A percentile compares a stretch with the other conserved stretches of the same genome.
These are phyloP conservation scores for Cordilura impudica DNA, from an alignment of 2,888 invertebrate genomes.

Conservation along the genomic window DNA sequence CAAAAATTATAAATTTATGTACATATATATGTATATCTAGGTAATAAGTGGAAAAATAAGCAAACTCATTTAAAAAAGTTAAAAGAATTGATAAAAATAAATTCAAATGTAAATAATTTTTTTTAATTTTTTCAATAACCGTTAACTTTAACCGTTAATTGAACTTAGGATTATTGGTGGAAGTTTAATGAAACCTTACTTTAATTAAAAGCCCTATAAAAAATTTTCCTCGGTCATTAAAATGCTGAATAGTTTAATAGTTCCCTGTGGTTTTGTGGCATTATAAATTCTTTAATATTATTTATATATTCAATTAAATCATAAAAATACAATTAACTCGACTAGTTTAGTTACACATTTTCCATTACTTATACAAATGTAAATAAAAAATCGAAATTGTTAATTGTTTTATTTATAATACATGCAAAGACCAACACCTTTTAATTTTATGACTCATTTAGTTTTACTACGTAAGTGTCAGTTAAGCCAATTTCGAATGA, in stretches of 20 bases:
- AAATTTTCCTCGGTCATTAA: background rate
- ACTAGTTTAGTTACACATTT: background rate
- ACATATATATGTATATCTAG: too few species aligned
- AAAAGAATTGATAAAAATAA: background rate
- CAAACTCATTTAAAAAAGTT: slow-evolving; percentile 44
- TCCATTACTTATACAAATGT: background rate
- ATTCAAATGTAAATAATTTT: background rate
- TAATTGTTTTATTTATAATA: slow-evolving; percentile 23
- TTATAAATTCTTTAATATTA: background rate
- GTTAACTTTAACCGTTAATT: background rate
- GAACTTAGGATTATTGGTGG: background rate
- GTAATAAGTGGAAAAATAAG: too few species aligned
- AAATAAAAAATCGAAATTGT: background rate
- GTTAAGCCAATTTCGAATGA: slow-evolving; percentile 9
- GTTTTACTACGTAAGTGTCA: background rate
- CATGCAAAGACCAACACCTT: slow-evolving; percentile 25
- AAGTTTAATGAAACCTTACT: too few species aligned
- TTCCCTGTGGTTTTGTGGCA: background rate
- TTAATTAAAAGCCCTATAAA: too few species aligned
- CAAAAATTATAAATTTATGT: background rate
- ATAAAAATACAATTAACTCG: background rate
- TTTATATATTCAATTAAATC: background rate
- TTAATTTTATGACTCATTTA: slow-evolving; percentile 54
- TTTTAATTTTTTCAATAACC: background rate
- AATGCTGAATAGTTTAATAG: slow-evolving; percentile 11